A percentile compares a stretch with the other conserved stretches of the same genome.
Conservation (phyloP, 1,140 invertebrate species). For the Glossosoma conforme region DNA sequence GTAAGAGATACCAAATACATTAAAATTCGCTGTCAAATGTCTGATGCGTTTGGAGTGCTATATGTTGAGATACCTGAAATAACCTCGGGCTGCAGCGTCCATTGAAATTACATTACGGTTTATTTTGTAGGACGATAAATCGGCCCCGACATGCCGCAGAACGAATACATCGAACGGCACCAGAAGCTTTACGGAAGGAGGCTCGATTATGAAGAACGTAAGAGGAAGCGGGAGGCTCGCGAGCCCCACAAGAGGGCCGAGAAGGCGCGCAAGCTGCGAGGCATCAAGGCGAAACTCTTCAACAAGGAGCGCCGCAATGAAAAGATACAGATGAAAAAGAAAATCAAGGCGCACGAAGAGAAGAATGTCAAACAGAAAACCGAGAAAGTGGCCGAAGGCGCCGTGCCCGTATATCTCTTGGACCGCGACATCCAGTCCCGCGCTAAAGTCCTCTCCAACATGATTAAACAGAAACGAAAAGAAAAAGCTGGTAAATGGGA, state of each 20-base stretch:
- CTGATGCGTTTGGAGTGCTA: neutral
- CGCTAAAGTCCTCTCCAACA: slow-evolving; percentile 96
- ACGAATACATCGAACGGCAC: slow-evolving; percentile 99
- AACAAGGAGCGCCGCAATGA: slow-evolving; percentile 96
- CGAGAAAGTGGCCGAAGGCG: slow-evolving; percentile 81
- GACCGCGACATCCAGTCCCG: slow-evolving; percentile 93
- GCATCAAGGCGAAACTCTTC: slow-evolving; percentile 96
- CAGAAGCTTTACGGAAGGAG: slow-evolving; percentile 92
- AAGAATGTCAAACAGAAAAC: slow-evolving; percentile 83
- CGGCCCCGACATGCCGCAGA: slow-evolving; percentile 88
- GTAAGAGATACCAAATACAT: too few relatives aligned
- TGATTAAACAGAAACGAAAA: slow-evolving; percentile 99
- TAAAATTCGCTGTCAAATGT: too few relatives aligned
- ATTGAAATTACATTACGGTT: slow-evolving; percentile 49
- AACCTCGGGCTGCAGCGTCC: slow-evolving; percentile 7
- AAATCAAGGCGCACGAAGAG: slow-evolving; percentile 89
- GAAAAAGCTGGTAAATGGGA: slow-evolving; percentile 99
- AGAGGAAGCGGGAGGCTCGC: slow-evolving; percentile 92
- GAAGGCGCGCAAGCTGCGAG: slow-evolving; percentile 86
- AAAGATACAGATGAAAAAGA: slow-evolving; percentile 99
- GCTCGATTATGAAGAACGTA: slow-evolving; percentile 96
- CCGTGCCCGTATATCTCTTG: slow-evolving; percentile 91
- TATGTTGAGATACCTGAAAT: slow-evolving; percentile 19
- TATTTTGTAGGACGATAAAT: slow-evolving; percentile 33
- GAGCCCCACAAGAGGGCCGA: slow-evolving; percentile 84